Evolutionary conservation across 2,797 vertebrate genomes (phyloP).

Genomic region (Otus scops): DNA sequence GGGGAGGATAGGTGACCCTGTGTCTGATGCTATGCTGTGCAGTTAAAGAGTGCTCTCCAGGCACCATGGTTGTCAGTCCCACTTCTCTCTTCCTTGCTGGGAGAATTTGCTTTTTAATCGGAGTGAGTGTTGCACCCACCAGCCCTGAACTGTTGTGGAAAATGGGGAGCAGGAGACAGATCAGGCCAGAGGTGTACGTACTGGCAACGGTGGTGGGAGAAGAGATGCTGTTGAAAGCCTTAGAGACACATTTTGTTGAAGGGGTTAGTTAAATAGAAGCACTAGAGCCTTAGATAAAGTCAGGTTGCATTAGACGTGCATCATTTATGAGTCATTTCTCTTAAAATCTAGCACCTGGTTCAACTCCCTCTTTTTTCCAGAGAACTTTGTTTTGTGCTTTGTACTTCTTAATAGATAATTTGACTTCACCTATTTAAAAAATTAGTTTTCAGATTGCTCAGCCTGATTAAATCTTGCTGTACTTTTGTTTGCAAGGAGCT

Average conservation of each 20-base stretch:
- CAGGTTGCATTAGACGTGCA: background rate
- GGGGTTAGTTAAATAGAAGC: background rate
- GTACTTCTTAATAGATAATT: background rate
- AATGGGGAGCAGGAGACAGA: background rate
- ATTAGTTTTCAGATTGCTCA: background rate
- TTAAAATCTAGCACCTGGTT: background rate
- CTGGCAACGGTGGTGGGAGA: background rate
- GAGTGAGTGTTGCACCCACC: fast-evolving
- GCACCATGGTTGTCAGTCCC: fast-evolving
- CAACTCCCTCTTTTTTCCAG: background rate
- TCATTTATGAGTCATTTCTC: background rate
- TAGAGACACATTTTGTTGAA: background rate
- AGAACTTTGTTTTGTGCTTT: background rate
- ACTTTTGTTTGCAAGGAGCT: background rate
- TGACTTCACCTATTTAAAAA: background rate
- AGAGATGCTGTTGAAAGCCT: background rate
- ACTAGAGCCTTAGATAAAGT: background rate
- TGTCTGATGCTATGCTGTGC: fast-evolving
- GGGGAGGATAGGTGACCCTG: background rate
- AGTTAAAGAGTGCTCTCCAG: background rate
- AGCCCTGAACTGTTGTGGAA: background rate
- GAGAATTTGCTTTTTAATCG: background rate
- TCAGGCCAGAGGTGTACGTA: background rate
- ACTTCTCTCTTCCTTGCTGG: fast-evolving
- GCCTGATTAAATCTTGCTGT: background rate